Base-by-base conservation (phyloP, 2,888 invertebrate species). In the Buathra laborator region DNA sequence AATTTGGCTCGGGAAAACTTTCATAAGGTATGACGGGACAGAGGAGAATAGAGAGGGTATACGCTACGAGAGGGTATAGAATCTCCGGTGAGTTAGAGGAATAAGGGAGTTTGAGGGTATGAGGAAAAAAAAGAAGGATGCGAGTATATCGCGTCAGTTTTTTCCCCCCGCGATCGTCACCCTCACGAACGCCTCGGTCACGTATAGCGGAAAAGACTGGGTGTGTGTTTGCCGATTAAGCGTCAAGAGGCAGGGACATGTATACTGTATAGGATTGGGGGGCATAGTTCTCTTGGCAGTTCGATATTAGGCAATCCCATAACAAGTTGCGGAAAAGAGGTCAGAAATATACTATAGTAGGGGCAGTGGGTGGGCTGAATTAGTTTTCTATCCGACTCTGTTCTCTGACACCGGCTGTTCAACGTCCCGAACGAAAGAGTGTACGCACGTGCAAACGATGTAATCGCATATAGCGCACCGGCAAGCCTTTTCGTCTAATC, bases 211-310 rank as follows among this genome's bases (percentile, higher is more conserved):
- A 87, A 48, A 74, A 51, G 70, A 77, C 29, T 3, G 59, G 14
- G 67, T 12, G 68, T 80, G 78, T 87, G 88, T 86, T 87, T 84
- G 82, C 75, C 89, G 85, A 89, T 90, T 89, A 89, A 87, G 81
- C 80, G 29, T 81, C 67, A 51, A 81, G 81, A 85, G 53, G 44
- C 72, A 77, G 80, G 43, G 74, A 64, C 62, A 74, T 76, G 64
- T 75, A 37, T 75, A 64, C 48, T 16, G 19, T 43, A 44, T 56
- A 10, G 67, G 51, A 6, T 32, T 66, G 64, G 46, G 62, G 19
- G 59, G 37, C 71, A 74, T 76, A 19, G 62, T 67, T 83, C 68
- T 56, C 81, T 24, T 71, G 56, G 71, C 76, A 68, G 48, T 76
- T 77, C 76, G 81, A 85, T 87, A 88, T 86, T 85, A 84, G 85